Evolutionary conservation across 1,140 invertebrate genomes (phyloP), one percentile per base, ranked within the genome.

Genomic region (Parasteatoda tepidariorum): DNA sequence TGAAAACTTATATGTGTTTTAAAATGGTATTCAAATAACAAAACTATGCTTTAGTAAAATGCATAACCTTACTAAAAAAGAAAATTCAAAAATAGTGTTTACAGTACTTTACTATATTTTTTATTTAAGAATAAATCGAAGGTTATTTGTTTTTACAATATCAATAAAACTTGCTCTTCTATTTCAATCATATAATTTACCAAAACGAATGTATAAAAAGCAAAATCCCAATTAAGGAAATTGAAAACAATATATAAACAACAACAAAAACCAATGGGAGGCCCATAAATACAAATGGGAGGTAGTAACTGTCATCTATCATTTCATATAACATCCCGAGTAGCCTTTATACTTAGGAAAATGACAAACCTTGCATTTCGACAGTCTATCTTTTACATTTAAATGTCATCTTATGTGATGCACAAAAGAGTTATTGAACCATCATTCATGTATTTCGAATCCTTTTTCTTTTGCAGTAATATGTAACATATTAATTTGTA

Each of bases 331-430:
- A 13, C 26, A 68, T 79, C 30, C 57, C 68, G 33, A 26, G 1
- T 18, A 62, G 24, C 24, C 48, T 34, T 22, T 22, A 33, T 7
- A 61, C 11, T 30, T 68, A 22, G 9, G 4, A 79, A 79, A 22
- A 41, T 70, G 66, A 57, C 78, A 70, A 62, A 55, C 9, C 4
- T 13, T 24, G 55, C 38, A 31, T 67, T 61, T 67, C 61, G 64
- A 66, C 66, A 57, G 66, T 54, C 41, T 70, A 67, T 82, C 71
- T 62, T 55, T 70, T 70, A 54, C 31, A 30, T 55, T 71, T 82
- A 82, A 82, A 82, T 48, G 67, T 70, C 54, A 24, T 22, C 71
- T 62, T 82, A 82, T 82, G 70, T 82, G 78, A 82, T 70, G 66
- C 71, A 33, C 18, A 28, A 67, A 82, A 70, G 78, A 82, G 59